A percentile compares a stretch with the other conserved stretches of the same genome.
Conservation (phyloP, 2,797 vertebrate genomes). For the Gymnopithys bicolor region DNA sequence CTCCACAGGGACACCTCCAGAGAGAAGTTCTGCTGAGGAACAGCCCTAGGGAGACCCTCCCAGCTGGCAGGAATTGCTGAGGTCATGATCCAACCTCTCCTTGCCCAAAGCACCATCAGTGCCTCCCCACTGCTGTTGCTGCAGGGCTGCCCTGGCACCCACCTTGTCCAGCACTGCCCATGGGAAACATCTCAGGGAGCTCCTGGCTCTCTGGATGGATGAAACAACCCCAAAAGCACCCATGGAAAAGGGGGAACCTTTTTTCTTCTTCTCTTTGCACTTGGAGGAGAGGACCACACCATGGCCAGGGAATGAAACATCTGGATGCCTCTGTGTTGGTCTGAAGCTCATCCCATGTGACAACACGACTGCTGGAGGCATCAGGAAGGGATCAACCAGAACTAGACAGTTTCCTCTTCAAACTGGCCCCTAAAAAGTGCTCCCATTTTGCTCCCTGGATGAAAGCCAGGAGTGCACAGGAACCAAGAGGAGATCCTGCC, state of each 20-base stretch:
- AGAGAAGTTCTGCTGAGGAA: background rate
- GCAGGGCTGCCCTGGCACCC: background rate
- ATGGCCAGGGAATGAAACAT: fast-evolving
- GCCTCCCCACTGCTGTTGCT: background rate
- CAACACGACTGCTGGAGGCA: background rate
- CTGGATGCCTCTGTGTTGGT: background rate
- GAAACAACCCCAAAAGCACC: background rate
- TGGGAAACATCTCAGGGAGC: background rate
- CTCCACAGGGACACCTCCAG: background rate
- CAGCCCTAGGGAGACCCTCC: background rate
- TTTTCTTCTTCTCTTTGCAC: background rate
- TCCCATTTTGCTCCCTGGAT: background rate
- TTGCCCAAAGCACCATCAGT: background rate
- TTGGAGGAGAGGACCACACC: background rate
- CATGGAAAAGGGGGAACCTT: background rate
- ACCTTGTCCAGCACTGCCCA: background rate
- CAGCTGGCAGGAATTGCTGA: background rate
- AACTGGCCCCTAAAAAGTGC: background rate
- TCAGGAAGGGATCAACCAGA: background rate
- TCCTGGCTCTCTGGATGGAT: background rate
- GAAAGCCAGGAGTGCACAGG: background rate
- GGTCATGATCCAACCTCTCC: background rate
- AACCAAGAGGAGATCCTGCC: background rate
- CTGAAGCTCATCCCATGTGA: background rate
- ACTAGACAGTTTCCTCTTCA: background rate